Evolutionary conservation across 2,797 vertebrate genomes (phyloP).

Genomic region (Hafferia zeledoni): DNA sequence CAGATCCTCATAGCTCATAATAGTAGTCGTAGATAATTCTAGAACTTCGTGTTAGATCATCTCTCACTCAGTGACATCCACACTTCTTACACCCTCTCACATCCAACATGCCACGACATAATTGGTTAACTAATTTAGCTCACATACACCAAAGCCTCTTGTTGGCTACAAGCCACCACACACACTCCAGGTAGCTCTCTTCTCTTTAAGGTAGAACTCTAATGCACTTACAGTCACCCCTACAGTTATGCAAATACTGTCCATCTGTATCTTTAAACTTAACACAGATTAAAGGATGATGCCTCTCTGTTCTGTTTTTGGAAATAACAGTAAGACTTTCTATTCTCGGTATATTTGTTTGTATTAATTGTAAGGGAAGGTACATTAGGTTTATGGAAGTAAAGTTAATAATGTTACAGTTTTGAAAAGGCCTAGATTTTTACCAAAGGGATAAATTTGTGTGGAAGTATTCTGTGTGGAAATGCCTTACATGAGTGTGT

Average conservation of each 20-base stretch:
- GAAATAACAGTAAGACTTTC: background rate
- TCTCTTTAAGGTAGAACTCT: no score
- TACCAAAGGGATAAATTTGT: background rate
- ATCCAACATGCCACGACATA: no score
- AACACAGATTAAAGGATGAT: background rate
- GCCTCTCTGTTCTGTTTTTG: rapidly evolving
- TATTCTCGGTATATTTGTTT: background rate
- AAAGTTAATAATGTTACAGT: background rate
- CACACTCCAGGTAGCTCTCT: no score
- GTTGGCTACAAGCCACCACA: no score
- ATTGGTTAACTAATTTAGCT: no score
- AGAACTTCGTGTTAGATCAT: no score
- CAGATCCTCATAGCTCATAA: no score
- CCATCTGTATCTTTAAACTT: background rate
- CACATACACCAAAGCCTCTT: no score
- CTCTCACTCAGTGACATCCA: no score
- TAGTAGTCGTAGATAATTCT: no score
- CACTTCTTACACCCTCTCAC: no score
- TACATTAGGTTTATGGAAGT: background rate
- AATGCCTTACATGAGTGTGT: background rate
- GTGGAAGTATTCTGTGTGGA: background rate
- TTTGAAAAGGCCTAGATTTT: background rate
- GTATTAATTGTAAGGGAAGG: background rate
- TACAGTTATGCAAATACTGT: background rate
- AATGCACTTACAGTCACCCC: no score